Conservation (phyloP, 2,888 invertebrate genomes). For the Cheilosia variabilis region DNA sequence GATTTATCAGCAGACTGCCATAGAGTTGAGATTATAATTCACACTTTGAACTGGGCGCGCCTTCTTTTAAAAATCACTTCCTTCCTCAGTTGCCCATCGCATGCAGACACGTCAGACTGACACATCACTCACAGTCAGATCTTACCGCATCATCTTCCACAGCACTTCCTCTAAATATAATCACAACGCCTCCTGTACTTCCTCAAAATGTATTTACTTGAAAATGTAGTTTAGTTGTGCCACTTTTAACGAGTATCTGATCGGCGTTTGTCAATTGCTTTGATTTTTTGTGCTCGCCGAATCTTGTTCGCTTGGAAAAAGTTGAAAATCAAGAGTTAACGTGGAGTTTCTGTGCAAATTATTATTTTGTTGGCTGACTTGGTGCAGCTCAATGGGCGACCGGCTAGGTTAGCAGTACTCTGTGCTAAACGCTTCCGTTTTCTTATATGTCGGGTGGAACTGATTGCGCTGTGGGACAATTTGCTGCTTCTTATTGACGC, state of each 20-base stretch:
- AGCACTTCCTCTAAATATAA: background rate
- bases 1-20: too few relatives aligned
- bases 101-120: background rate
- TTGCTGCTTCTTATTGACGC: background rate
- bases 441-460: slow-evolving; percentile 13
- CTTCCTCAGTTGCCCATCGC: too few relatives aligned
- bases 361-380: slow-evolving; percentile 30
- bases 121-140: background rate
- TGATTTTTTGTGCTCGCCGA: slow-evolving; percentile 19
- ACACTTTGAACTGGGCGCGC: too few relatives aligned
- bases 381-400: background rate
- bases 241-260: slow-evolving; percentile 27
- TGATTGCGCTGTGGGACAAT: slow-evolving; percentile 3
- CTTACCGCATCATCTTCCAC: background rate
- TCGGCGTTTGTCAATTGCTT: slow-evolving; percentile 3
- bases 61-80: too few relatives aligned
- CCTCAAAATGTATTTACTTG: background rate
- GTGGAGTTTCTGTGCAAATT: slow-evolving; percentile 48
- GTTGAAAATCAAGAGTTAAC: slow-evolving; percentile 49
- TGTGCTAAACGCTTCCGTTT: slow-evolving; percentile 38
- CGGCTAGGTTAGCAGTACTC: slow-evolving; percentile 10
- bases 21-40: too few relatives aligned
- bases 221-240: slow-evolving; percentile 28
- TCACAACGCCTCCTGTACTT: slow-evolving; percentile 10
- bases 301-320: slow-evolving; percentile 30